Evolutionary conservation across 2,797 vertebrate species (phyloP), one percentile per base, ranked within the genome.

Genomic region (Clarias platycephalus): DNA sequence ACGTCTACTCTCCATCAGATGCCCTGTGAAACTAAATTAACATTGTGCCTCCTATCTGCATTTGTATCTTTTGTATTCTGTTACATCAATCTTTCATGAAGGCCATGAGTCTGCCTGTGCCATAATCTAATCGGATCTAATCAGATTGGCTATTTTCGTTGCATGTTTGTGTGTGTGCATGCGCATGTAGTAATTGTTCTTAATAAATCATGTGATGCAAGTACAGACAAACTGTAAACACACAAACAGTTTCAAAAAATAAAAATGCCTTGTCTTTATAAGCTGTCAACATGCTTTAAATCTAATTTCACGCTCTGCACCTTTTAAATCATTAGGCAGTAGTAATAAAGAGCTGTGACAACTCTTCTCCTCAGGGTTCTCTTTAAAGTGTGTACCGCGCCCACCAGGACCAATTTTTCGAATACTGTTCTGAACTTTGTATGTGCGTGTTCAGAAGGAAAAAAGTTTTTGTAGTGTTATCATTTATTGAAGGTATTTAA

Each of bases 291-390:
- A 24, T 71, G 63, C 74, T 82, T 55, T 55, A 26, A 72, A 72
- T 55, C 37, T 20, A 24, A 20, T 44, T 5, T 13, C 1, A 28
- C 18, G 49, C 60, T 55, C 37, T 74, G 24, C 58, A n/a, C 40
- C 13, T 24, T 80, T 83, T 74, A 79, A 71, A 84, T 62, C 75
- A 79, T 84, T 80, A 84, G 26, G 24, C 63, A 37, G 60, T 68
- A 60, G 70, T 37, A 40, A 78, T n/a, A 80, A 60, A 5, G 64
- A 70, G 31, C 16, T 18, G 44, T 78, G 83, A 80, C 83, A 71
- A 60, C 66, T 79, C 49, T 31, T 78, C 53, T 68, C 83, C 75
- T 63, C 64, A 12, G 76, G 76, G 44, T 70, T 58, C 31, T 68
- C 31, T 34, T 53, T 31, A 40, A 20, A 26, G 15, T 28, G n/a